Percentiles rank a stretch among this genome's conserved stretches.
Evolutionary conservation across 2,113 vertebrate species (phyloP).

Genomic region (Leuciscus idus): DNA sequence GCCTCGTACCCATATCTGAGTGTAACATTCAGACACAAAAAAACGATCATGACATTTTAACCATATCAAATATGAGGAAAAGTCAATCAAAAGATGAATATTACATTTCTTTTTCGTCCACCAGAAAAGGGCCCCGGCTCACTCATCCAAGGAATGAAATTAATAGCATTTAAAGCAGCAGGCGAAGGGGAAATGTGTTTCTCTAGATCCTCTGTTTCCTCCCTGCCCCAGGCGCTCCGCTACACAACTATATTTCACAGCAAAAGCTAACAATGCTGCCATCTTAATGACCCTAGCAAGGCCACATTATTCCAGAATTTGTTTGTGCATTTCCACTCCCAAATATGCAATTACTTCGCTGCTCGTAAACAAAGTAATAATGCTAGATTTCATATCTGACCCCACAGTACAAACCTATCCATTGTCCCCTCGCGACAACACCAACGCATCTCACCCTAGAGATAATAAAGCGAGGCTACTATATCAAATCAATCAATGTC

Average conservation of each 20-base stretch:
- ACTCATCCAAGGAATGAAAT: conserved; percentile 49
- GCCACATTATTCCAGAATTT: conserved; percentile 46
- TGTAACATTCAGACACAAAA: conserved; percentile 24
- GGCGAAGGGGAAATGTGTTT: conserved; percentile 47
- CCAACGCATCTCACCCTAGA: neutral
- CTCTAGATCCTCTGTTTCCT: conserved; percentile 42
- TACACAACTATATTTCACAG: conserved; percentile 49
- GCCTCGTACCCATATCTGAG: neutral
- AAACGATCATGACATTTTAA: conserved; percentile 54
- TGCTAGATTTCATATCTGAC: conserved; percentile 25
- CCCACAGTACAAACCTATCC: conserved; percentile 10
- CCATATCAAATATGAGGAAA: conserved; percentile 39
- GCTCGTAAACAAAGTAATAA: conserved; percentile 37
- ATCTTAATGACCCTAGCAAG: conserved; percentile 49
- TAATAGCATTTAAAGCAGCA: conserved; percentile 57
- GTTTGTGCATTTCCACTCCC: conserved; percentile 41
- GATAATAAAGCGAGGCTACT: neutral
- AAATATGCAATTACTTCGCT: conserved; percentile 26
- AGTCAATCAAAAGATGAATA: conserved; percentile 52
- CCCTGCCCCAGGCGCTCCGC: conserved; percentile 36
- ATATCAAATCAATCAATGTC: conserved; percentile 1
- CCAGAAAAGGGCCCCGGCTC: conserved; percentile 17
- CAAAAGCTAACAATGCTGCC: conserved; percentile 51
- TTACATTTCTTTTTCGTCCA: conserved; percentile 52
- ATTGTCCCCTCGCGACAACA: neutral